These are phyloP conservation scores for Chrysodeixis includens DNA, from an alignment of 2,888 invertebrate species.

Conservation along the genomic window DNA sequence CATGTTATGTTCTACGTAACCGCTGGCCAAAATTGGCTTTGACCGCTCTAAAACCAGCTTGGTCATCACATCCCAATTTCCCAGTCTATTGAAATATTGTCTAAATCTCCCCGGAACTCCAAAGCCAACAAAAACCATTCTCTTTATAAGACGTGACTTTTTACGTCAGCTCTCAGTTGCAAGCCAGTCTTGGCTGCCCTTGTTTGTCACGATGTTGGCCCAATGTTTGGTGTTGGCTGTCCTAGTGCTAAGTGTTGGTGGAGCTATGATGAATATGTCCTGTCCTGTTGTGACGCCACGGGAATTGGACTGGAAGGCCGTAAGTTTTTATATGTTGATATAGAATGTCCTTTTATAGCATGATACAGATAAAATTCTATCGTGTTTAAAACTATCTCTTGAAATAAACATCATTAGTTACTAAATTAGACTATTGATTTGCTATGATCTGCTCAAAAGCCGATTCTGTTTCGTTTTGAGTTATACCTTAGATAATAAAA, in stretches of 20 bases:
- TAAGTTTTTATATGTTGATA: constrained; percentile 64
- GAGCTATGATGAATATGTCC: constrained; percentile 72
- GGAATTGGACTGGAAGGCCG: constrained; percentile 83
- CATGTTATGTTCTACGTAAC: not conserved
- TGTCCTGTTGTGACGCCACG: constrained; percentile 77
- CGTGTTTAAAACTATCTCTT: too few species aligned
- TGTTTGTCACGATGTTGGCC: constrained; percentile 71
- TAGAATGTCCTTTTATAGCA: too few species aligned
- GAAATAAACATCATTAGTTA: too few species aligned
- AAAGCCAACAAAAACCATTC: constrained; percentile 64
- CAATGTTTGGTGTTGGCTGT: constrained; percentile 65
- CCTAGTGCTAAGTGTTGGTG: constrained; percentile 65
- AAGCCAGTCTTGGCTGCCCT: constrained; percentile 55
- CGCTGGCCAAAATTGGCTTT: not conserved
- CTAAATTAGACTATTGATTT: too few species aligned
- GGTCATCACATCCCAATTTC: not conserved
- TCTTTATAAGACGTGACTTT: constrained; percentile 69
- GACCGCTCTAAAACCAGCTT: not conserved
- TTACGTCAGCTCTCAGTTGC: constrained; percentile 71
- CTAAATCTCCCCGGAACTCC: constrained; percentile 48
- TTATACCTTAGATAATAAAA: too few species aligned
- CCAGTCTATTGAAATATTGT: constrained; percentile 8
- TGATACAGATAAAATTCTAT: too few species aligned
- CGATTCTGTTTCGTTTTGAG: too few species aligned
- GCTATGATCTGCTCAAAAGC: too few species aligned